Evolutionary conservation across 92 coral and sea anemone genomes (phyloP).

Genomic region (Palythoa caribaeorum): DNA sequence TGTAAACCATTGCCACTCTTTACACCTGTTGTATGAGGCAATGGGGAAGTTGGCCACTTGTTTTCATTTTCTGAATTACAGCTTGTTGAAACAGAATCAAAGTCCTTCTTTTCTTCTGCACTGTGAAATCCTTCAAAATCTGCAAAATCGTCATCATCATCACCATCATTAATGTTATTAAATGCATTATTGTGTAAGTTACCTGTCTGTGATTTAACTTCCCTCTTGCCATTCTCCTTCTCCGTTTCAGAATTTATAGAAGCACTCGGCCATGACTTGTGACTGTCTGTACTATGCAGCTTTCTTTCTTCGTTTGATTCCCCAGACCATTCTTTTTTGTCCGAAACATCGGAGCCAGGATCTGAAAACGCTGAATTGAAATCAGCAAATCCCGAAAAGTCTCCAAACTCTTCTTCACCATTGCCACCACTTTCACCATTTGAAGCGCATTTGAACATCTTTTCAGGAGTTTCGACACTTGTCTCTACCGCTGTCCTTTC

Average conservation of each 20-base stretch:
- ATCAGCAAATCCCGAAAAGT: conserved; percentile 70
- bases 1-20: background rate
- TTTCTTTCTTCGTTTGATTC: background rate
- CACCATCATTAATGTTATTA: background rate
- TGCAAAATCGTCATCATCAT: conserved; percentile 42
- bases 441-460: conserved; percentile 37
- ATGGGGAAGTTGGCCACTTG: conserved; percentile 5
- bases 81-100: background rate
- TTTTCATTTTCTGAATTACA: background rate
- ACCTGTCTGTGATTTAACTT: background rate
- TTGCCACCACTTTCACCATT: conserved; percentile 27
- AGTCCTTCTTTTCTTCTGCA: background rate
- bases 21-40: background rate
- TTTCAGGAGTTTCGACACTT: conserved; percentile 9
- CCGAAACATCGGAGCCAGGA: background rate
- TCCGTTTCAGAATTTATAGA: background rate
- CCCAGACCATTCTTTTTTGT: background rate
- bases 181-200: background rate
- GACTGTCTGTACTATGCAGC: background rate
- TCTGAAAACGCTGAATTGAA: conserved; percentile 36
- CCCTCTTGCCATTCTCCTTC: background rate
- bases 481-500: conserved; percentile 42
- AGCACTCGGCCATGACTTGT: background rate
- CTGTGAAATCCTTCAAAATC: conserved; percentile 46
- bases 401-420: conserved; percentile 63